Evolutionary conservation across 2,113 vertebrate genomes (phyloP).

Genomic region (Nothobranchius furzeri): DNA sequence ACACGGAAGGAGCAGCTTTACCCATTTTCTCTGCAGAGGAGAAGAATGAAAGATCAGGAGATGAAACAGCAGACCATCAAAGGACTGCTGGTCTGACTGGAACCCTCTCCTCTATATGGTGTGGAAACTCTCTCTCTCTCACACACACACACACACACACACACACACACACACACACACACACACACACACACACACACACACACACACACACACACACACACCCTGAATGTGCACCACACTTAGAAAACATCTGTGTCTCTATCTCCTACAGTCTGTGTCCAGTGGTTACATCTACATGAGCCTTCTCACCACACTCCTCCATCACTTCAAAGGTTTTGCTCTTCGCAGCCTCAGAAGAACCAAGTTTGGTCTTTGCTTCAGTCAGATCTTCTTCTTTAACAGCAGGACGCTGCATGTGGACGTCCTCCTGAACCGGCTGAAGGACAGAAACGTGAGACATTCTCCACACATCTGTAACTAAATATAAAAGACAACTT

Average conservation of each 20-base stretch:
- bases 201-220: neutral
- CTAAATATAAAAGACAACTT: neutral
- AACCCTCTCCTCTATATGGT: conserved; percentile 67
- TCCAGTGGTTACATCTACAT: neutral
- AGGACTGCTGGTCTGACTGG: neutral
- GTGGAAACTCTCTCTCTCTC: conserved; percentile 70
- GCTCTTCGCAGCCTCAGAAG: conserved; percentile 83
- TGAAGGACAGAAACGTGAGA: conserved; percentile 28
- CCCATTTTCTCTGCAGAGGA: conserved; percentile 85
- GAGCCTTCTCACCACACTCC: conserved; percentile 85
- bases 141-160: conserved; percentile 15
- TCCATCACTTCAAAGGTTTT: conserved; percentile 96
- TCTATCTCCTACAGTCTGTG: neutral
- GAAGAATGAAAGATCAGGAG: conserved; percentile 7
- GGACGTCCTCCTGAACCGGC: conserved; percentile 65
- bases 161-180: conserved; percentile 6
- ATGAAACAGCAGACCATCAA: neutral
- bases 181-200: conserved; percentile 1
- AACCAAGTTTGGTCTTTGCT: conserved; percentile 81
- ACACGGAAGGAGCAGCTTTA: conserved; percentile 86
- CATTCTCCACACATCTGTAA: neutral
- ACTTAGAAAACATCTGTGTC: neutral
- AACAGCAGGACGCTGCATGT: conserved; percentile 86
- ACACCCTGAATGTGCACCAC: conserved; percentile 14
- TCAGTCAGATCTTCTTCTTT: conserved; percentile 89